Evolutionary conservation across 2,797 vertebrate species (phyloP).

Genomic region (Trachops cirrhosus): DNA sequence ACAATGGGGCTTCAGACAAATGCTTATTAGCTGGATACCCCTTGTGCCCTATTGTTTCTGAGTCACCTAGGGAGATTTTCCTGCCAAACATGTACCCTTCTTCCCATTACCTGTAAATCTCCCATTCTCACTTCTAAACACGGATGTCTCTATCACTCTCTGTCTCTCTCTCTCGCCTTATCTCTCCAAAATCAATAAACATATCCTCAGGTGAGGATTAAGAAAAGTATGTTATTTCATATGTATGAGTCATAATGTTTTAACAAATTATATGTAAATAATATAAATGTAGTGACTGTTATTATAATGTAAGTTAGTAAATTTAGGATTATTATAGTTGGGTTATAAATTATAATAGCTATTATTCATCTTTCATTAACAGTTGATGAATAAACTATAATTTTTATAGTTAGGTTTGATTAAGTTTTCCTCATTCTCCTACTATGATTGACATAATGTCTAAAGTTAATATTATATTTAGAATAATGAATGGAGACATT

Average conservation of each 20-base stretch:
- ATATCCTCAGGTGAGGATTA: too few relatives aligned
- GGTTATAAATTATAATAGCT: neutral
- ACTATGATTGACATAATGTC: neutral
- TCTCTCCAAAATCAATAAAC: too few relatives aligned
- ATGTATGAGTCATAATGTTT: neutral
- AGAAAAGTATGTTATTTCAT: neutral
- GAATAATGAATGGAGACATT: neutral
- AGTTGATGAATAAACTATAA: neutral
- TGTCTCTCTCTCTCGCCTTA: too few relatives aligned
- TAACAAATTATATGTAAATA: neutral
- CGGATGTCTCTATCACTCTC: too few relatives aligned
- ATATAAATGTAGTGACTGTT: neutral
- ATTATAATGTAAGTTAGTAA: neutral
- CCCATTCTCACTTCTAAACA: too few relatives aligned
- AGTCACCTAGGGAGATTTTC: too few relatives aligned
- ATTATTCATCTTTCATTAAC: neutral
- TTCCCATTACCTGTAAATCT: too few relatives aligned
- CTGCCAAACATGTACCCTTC: too few relatives aligned
- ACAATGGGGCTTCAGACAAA: neutral
- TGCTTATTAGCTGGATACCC: neutral
- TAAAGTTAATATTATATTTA: neutral
- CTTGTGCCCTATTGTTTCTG: too few relatives aligned
- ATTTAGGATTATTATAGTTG: neutral
- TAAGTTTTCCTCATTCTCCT: neutral
- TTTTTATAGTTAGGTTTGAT: neutral